Conservation (phyloP, 2,113 vertebrate genomes). For the Gila orcuttii region DNA sequence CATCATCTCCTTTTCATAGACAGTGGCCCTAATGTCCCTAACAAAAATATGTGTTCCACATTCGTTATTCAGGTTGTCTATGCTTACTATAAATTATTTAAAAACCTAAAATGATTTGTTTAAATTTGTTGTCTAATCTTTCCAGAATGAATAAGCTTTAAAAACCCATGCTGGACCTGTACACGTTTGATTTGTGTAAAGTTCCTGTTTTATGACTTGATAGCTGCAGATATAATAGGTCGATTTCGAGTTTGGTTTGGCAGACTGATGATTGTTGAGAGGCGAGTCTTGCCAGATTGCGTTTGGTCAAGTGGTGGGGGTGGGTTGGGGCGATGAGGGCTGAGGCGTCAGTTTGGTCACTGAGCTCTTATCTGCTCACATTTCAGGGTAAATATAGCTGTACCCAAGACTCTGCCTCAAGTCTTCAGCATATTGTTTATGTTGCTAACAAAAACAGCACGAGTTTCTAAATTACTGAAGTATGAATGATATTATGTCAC, state of each 20-base stretch:
- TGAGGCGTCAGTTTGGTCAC: slow-evolving; percentile 65
- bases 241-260: slow-evolving; percentile 13
- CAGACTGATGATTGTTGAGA: slow-evolving; percentile 30
- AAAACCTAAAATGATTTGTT: background rate
- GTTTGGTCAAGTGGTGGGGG: slow-evolving; percentile 35
- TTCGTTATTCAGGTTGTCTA: slow-evolving; percentile 3
- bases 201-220: background rate
- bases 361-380: slow-evolving; percentile 70
- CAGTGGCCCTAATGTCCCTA: background rate
- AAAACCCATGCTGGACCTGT: background rate
- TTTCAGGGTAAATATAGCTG: slow-evolving; percentile 77
- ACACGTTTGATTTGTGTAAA: background rate
- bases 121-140: background rate
- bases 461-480: background rate
- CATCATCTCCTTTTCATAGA: background rate
- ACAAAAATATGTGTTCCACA: background rate
- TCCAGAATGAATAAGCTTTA: background rate
- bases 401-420: slow-evolving; percentile 55
- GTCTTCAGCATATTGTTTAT: slow-evolving; percentile 43
- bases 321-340: background rate
- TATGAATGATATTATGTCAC: background rate
- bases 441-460: slow-evolving; percentile 25
- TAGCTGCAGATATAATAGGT: background rate
- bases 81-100: background rate
- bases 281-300: slow-evolving; percentile 1